Conservation (phyloP, 2,113 vertebrate genomes). For the Sigmodon hispidus region DNA sequence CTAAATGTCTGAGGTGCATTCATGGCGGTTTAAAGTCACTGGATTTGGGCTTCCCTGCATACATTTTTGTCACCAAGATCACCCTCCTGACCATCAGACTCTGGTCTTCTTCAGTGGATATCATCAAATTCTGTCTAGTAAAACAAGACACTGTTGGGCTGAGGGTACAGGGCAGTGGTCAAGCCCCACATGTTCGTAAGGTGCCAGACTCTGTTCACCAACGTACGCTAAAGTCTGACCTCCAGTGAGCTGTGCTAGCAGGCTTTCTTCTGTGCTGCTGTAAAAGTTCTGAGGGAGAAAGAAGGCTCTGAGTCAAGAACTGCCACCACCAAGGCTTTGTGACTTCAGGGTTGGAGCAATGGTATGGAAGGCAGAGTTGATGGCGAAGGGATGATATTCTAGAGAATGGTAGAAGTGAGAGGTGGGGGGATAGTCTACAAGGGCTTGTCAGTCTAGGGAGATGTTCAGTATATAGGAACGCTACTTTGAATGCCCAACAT, state of each 20-base stretch:
- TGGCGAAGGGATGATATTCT: background rate
- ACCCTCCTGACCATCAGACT: background rate
- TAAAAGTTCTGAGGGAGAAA: background rate
- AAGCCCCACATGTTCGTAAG: no score
- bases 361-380: background rate
- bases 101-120: background rate
- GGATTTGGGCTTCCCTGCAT: background rate
- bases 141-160: background rate
- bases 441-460: background rate
- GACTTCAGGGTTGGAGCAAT: background rate
- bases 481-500: background rate
- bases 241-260: accelerated
- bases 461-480: background rate
- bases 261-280: background rate
- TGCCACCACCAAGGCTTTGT: background rate
- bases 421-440: background rate
- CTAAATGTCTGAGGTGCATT: background rate
- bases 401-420: background rate
- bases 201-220: no score
- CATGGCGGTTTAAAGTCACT: background rate
- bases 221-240: background rate
- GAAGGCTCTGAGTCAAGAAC: background rate
- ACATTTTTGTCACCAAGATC: background rate
- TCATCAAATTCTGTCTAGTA: background rate
- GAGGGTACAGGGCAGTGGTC: background rate